Evolutionary conservation across 2,797 vertebrate genomes (phyloP), one percentile per base, ranked within the genome.

Genomic region (Luscinia luscinia): DNA sequence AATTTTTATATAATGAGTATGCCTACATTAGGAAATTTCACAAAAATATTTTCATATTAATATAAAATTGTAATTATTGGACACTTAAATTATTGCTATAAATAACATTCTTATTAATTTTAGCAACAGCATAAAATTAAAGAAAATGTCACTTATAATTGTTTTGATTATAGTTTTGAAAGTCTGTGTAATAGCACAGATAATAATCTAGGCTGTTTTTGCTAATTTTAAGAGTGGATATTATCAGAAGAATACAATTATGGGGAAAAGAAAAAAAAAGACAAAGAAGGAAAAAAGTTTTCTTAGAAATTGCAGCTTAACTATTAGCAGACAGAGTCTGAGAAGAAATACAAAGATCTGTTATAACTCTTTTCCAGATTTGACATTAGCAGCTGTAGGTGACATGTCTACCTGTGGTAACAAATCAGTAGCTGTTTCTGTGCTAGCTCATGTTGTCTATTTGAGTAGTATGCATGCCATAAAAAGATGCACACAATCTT

Each of bases 211-310:
- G 26, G 26, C 15, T 8, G 11, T 23, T 69, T 69, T 45, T 73
- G 17, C 19, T 68, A 48, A 64, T 11, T 64, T 69, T 76, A 38
- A 0, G 4, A 55, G 11, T 27, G 8, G 41, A 51, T 15, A 9
- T 43, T 36, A 32, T n/a, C 68, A 61, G 17, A 91, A 52, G 15
- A 81, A 69, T 43, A 45, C 1, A 66, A 40, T 40, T 36, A 69
- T 15, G 12, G 20, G 46, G 30, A 4, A 24, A 48, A 54, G 9
- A 18, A 24, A 19, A 15, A 19, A 9, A 9, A 16, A 12, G 24
- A 38, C 11, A 28, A 9, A 6, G 12, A 1, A 16, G 11, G 6
- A 4, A 30, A 11, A 12, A 14, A 6, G 3, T 28, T 15, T 64
- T 54, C 15, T 45, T 58, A 43, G 38, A 23, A 83, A 30, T 52